A percentile compares a stretch with the other conserved stretches of the same genome.
phyloP scores from a whole-genome alignment of 2,888 invertebrate genomes.

The Agrotis clavis region DNA sequence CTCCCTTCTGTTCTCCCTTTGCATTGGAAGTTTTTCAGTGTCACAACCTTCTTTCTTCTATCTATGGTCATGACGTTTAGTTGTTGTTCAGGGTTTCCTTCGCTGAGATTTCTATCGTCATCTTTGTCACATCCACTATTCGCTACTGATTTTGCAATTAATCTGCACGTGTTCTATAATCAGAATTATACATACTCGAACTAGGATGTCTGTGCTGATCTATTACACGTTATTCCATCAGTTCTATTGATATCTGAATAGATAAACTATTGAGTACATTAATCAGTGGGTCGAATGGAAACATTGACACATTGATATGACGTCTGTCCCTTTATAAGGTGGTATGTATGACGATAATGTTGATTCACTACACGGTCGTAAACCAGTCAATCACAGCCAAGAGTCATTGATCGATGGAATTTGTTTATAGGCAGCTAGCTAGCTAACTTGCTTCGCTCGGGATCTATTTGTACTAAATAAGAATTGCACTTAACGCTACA shows the following conservation, averaged over 20 bases:
- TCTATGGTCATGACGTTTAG: background rate
- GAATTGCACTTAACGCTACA: too few species aligned
- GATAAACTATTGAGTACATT: conserved; percentile 6
- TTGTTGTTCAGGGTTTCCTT: background rate
- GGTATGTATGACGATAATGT: conserved; percentile 11
- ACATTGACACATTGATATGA: conserved; percentile 35
- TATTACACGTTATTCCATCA: background rate
- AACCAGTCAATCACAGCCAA: conserved; percentile 15
- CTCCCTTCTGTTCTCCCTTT: too few species aligned
- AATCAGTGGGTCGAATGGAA: conserved; percentile 19
- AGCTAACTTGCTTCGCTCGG: background rate
- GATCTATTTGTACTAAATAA: too few species aligned
- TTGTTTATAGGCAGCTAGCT: conserved; percentile 5
- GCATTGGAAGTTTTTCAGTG: too few species aligned
- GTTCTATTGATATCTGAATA: conserved; percentile 18
- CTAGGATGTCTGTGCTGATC: background rate
- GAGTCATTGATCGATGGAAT: conserved; percentile 28
- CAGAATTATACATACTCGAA: conserved; percentile 14
- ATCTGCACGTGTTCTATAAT: conserved; percentile 13
- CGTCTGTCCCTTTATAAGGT: conserved; percentile 31
- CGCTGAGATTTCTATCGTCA: background rate
- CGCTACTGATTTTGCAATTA: background rate
- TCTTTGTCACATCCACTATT: background rate
- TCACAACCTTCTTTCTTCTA: too few species aligned
- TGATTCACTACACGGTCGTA: conserved; percentile 25